phyloP scores from a whole-genome alignment of 2,113 vertebrate species.

The Propithecus coquereli region DNA sequence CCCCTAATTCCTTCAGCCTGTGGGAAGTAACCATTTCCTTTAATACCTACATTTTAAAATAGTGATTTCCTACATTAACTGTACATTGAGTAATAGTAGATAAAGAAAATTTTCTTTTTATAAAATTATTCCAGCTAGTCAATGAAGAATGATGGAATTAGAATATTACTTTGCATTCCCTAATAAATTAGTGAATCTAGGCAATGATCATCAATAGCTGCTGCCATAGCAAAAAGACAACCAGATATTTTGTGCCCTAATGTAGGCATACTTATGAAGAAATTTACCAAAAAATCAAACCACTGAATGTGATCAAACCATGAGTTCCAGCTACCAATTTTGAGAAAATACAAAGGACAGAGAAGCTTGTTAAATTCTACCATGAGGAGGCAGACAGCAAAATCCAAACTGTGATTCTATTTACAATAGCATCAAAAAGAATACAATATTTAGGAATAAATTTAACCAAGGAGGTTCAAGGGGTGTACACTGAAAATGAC shows the following conservation, averaged over 20 bases:
- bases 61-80: background rate
- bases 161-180: background rate
- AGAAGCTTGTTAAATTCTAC: background rate
- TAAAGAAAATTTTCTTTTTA: background rate
- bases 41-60: background rate
- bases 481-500: background rate
- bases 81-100: background rate
- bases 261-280: background rate
- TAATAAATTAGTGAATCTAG: background rate
- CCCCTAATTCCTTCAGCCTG: background rate
- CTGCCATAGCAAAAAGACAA: background rate
- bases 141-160: background rate
- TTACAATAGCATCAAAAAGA: background rate
- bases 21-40: background rate
- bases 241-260: background rate
- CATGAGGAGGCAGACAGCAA: background rate
- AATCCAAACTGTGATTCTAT: background rate
- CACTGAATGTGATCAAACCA: background rate
- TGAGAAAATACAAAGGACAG: background rate
- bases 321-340: background rate
- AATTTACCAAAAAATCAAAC: background rate
- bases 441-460: background rate
- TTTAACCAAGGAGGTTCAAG: background rate
- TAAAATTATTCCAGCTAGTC: background rate
- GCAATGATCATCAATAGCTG: background rate